Base-by-base conservation (phyloP, 2,888 invertebrate genomes). In the Drosophila emarginata region DNA sequence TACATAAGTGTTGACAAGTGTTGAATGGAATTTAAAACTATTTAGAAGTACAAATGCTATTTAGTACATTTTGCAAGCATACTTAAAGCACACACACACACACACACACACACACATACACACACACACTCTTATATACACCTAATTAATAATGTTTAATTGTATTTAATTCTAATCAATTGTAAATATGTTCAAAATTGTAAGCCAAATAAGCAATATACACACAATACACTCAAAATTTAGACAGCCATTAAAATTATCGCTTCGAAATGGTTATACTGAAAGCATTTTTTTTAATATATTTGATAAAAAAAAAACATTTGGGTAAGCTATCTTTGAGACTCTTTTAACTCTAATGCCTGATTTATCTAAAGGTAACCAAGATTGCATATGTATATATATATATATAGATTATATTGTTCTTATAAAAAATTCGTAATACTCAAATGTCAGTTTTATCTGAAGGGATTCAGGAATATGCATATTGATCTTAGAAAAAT, bases 41-140 rank as follows among this genome's bases (percentile, higher is more conserved):
- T 70, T 77, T 83, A 63, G 67, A 78, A 82, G 89, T 82, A 82
- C 89, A 88, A 88, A 87, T 88, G 78, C 87, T 81, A 70, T 80
- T 72, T 81, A 84, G 78, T 66, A 74, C 78, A 80, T 80, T 76
- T 56, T 78, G 74, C 87, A 82, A 80, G 71, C 62, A 67, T 64
- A 45, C 45, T 45, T 15, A 50, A 75, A 64, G 76, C 83, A 77
- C 82, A 76, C 57, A 37, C 58, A 59, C 56, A 67, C 57, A 79
- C 45, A 54, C 56, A 50, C 37, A 52, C 63, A 28, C 40, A 6
- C 69, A 64, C 70, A 68, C 64, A 61, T 51, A 57, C 64, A 60
- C 64, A 71, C 32, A 69, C 57, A 73, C 61, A 68, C 39, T 28
- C 32, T 18, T 64, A 28, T 51, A 6, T 69, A 64, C 70, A 68